These are phyloP conservation scores for Clarias fuscus DNA, from an alignment of 2,797 vertebrate genomes.

Conservation along the genomic window DNA sequence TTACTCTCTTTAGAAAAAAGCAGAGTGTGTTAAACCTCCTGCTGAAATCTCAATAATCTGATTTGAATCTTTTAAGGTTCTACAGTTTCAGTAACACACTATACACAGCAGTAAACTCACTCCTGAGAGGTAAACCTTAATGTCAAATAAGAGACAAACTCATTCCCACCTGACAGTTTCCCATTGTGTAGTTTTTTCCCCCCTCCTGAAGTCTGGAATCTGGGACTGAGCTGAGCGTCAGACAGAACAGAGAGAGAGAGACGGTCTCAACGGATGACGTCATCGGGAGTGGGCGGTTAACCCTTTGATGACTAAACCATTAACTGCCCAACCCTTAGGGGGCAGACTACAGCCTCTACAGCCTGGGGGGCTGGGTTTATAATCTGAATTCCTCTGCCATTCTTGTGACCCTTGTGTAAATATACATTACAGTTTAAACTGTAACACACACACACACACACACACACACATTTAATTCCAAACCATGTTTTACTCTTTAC, in stretches of 20 bases:
- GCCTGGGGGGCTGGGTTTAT: no score
- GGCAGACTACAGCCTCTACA: no score
- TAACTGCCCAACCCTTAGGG: not conserved
- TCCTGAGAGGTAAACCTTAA: not conserved
- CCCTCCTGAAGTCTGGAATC: slow-evolving; percentile 3
- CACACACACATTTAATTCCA: no score
- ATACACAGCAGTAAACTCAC: not conserved
- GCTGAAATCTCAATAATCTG: not conserved
- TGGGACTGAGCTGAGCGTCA: slow-evolving; percentile 15
- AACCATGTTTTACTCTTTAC: no score
- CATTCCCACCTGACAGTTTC: slow-evolving; percentile 73
- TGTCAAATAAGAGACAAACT: not conserved
- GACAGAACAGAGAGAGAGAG: not conserved
- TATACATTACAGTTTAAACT: no score
- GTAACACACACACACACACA: no score
- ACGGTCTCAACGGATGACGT: not conserved
- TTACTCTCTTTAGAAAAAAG: not conserved
- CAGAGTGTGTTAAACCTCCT: no score
- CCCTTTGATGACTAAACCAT: not conserved
- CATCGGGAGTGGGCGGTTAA: not conserved
- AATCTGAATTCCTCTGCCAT: no score
- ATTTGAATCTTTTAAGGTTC: no score
- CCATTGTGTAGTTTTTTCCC: slow-evolving; percentile 61
- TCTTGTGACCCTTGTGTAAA: no score
- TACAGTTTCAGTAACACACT: no score